Evolutionary conservation across 2,888 invertebrate species (phyloP), one percentile per base, ranked within the genome.

Genomic region (Leptopterna dolabrata): DNA sequence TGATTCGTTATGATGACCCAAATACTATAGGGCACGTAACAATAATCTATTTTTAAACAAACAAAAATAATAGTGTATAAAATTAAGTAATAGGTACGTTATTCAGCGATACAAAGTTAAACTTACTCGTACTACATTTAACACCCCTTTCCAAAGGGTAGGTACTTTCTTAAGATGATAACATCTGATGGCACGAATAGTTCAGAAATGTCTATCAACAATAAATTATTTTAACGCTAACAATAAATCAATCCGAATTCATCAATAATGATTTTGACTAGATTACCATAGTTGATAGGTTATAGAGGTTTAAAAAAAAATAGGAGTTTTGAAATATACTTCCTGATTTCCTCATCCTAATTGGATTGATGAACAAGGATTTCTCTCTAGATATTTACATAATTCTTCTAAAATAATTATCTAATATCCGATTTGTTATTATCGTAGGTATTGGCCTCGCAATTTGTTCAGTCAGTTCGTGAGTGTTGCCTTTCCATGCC

Each of bases 401-500:
- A n/a, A 55, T 55, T 55, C 24, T 63, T 63, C 19, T 63, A 19
- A 63, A 24, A 24, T 11, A 24, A 0, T 14, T 36, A 41, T 36
- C 36, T 73, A 73, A 41, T 7, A 0, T 36, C 13, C 36, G n/a
- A 73, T 36, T 13, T n/a, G 41, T 30, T 16, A n/a, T 19, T 0
- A 19, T 70, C 36, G 16, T 41, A n/a, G n/a, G n/a, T n/a, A 6
- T 19, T 14, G 73, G 19, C 9, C 19, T 29, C 3, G 16, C 14
- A 3, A 16, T 1, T 16, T 13, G n/a, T 70, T 71, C 43, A 76
- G 45, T 85, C 76, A 29, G 73, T 43, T 30, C 85, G 41, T 13
- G 85, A 47, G 45, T 85, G 85, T 27, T 85, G 85, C 24, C 85
- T 41, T 47, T 85, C 85, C 29, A 85, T 43, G 43, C 85, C 73